Evolutionary conservation across 2,113 vertebrate species (phyloP).

Genomic region (Cranoglanis bouderius): DNA sequence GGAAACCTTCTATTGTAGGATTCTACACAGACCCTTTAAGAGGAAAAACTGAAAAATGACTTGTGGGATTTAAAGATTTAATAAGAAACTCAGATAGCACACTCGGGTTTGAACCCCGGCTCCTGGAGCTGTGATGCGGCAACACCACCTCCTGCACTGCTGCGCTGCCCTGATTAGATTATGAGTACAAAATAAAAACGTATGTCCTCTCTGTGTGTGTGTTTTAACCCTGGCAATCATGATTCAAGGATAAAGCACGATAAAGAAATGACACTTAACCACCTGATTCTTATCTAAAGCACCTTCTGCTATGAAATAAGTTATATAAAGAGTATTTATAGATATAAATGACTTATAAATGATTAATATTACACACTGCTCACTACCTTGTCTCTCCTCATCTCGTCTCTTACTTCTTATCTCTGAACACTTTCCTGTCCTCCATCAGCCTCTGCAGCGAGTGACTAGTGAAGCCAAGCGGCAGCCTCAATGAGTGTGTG

Average conservation of each 20-base stretch:
- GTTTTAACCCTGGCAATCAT: not conserved
- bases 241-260: not conserved
- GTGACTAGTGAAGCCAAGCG: constrained; percentile 32
- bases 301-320: not conserved
- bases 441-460: constrained; percentile 5
- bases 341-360: not conserved
- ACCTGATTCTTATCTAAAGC: not conserved
- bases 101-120: not conserved
- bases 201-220: not conserved
- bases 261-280: not conserved
- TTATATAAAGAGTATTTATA: not conserved
- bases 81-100: not conserved
- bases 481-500: constrained; percentile 28
- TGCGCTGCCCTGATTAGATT: constrained; percentile 1
- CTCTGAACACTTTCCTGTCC: not conserved
- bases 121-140: not conserved
- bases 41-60: not conserved
- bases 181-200: not conserved
- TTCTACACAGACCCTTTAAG: not conserved
- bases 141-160: not conserved
- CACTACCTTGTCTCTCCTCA: not conserved
- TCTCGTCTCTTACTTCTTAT: constrained; percentile 20
- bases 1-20: not conserved
- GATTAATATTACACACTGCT: not conserved
- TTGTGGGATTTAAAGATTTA: not conserved